phyloP scores from a whole-genome alignment of 2,797 vertebrate species.

The Buphagus erythrorhynchus region DNA sequence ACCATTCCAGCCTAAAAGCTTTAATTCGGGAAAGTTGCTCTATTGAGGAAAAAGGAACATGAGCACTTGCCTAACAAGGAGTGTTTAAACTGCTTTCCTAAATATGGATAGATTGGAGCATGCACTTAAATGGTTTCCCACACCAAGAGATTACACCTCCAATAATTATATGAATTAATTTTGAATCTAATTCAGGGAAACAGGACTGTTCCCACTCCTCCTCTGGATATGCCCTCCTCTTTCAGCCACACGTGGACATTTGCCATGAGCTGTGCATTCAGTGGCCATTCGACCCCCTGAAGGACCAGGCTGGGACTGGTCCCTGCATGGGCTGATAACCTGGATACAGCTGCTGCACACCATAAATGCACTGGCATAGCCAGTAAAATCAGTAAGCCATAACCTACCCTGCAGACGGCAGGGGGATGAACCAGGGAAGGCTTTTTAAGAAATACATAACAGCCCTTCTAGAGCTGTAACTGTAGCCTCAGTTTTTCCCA shows the following conservation, averaged over 20 bases:
- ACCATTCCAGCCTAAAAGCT: not conserved
- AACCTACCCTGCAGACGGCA: not conserved
- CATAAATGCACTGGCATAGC: not conserved
- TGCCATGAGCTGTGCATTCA: fast-evolving
- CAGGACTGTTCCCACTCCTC: not conserved
- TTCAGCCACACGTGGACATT: not conserved
- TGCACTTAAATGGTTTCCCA: not conserved
- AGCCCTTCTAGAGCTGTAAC: not conserved
- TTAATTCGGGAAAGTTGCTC: constrained; percentile 17
- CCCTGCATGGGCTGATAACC: not conserved
- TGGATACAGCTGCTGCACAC: not conserved
- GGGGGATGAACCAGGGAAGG: not conserved
- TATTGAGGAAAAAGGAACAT: not conserved
- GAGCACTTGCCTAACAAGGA: not conserved
- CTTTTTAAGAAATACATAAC: not conserved
- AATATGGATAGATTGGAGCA: not conserved
- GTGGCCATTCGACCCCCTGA: fast-evolving
- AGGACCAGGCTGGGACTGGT: not conserved
- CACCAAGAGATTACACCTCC: not conserved
- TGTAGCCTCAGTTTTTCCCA: not conserved
- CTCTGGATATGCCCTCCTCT: not conserved
- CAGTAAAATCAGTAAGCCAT: not conserved
- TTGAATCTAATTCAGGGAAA: not conserved
- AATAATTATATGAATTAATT: not conserved
- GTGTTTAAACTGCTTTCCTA: constrained; percentile 4